These are phyloP conservation scores for Oreochromis niloticus DNA, from an alignment of 2,113 vertebrate genomes.

Conservation along the genomic window DNA sequence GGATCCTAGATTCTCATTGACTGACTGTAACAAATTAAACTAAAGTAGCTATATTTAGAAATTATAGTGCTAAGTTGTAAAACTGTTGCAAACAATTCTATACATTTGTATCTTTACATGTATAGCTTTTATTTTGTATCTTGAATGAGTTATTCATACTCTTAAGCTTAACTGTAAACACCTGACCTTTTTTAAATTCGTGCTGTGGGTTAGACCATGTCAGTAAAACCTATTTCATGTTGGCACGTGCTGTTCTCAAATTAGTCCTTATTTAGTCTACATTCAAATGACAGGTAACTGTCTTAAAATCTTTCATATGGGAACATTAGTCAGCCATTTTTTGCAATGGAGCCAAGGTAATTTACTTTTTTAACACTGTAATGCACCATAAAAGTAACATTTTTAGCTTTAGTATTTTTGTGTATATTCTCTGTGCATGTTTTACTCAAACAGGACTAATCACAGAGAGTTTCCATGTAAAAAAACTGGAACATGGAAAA, in stretches of 20 bases:
- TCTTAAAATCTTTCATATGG: background rate
- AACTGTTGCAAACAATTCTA: background rate
- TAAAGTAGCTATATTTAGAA: background rate
- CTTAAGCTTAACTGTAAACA: background rate
- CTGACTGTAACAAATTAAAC: background rate
- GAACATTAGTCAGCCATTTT: accelerated
- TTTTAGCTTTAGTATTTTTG: background rate
- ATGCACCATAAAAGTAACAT: background rate
- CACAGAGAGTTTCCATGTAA: background rate
- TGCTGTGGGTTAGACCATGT: background rate
- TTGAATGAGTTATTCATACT: background rate
- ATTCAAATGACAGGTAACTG: background rate
- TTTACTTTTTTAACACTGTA: background rate
- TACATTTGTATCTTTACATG: background rate
- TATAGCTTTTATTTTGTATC: background rate
- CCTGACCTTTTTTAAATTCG: background rate
- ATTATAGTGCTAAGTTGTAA: background rate
- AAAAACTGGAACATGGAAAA: background rate
- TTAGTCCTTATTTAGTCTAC: background rate
- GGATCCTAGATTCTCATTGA: background rate
- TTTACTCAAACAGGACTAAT: background rate
- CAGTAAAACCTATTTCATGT: background rate
- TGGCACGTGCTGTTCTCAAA: background rate
- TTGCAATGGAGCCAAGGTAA: accelerated
- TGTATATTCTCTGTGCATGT: background rate